Conservation (phyloP, 2,113 vertebrate species). For the Microtus montanus region DNA sequence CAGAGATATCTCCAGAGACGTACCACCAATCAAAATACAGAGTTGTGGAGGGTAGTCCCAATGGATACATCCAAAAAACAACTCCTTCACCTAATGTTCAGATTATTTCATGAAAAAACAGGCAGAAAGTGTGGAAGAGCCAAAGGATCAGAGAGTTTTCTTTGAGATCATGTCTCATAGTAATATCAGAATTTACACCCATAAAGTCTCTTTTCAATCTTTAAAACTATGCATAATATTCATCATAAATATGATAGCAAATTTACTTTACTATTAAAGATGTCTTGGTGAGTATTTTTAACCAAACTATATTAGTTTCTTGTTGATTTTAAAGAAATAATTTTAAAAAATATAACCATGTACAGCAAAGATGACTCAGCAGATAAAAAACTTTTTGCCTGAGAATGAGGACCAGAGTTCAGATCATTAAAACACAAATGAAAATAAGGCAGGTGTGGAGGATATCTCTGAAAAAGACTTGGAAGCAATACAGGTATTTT, state of each 20-base stretch:
- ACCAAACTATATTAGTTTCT: not conserved
- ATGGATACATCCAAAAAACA: not conserved
- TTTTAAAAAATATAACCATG: not conserved
- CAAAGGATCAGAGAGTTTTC: not conserved
- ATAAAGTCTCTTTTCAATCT: not conserved
- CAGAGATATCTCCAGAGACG: not conserved
- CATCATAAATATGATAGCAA: not conserved
- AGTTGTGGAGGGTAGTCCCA: not conserved
- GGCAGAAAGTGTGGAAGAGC: not conserved
- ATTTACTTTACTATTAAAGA: not conserved
- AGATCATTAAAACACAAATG: not conserved
- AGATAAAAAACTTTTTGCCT: not conserved
- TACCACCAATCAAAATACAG: not conserved
- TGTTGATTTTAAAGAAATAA: not conserved
- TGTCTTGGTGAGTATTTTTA: not conserved
- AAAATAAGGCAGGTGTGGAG: not conserved
- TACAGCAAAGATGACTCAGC: not conserved
- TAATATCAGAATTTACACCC: not conserved
- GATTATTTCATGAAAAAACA: not conserved
- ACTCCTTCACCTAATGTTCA: not conserved
- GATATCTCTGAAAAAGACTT: not conserved
- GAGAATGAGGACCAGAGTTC: not conserved
- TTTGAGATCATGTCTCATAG: not conserved
- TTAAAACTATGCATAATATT: not conserved
- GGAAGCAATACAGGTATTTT: not conserved